Conservation (phyloP, 2,797 vertebrate species). For the Thaleichthys pacificus region DNA sequence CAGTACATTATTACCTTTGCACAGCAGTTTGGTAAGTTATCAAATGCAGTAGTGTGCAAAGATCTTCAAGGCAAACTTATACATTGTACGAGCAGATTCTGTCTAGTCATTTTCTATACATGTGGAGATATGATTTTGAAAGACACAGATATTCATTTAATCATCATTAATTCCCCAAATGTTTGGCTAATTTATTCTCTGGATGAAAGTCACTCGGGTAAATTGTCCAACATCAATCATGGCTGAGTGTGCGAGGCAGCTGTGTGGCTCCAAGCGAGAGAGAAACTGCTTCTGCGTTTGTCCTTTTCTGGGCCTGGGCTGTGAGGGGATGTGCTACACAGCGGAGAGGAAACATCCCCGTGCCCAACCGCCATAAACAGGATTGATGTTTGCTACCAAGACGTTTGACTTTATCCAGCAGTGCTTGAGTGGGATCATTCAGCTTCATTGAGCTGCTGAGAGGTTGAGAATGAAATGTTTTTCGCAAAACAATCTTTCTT, state of each 20-base stretch:
- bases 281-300: conserved; percentile 50
- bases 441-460: conserved; percentile 73
- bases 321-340: conserved; percentile 65
- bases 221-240: conserved; percentile 61
- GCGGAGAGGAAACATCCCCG: conserved; percentile 73
- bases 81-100: not conserved
- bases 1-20: too few relatives aligned
- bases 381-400: conserved; percentile 77
- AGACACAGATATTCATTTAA: conserved; percentile 7
- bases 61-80: too few relatives aligned
- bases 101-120: conserved; percentile 18
- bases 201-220: conserved; percentile 37
- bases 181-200: conserved; percentile 24
- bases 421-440: conserved; percentile 76
- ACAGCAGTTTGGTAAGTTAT: too few relatives aligned
- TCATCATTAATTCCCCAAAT: conserved; percentile 6
- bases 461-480: conserved; percentile 67
- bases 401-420: conserved; percentile 76
- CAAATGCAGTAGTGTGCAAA: too few relatives aligned
- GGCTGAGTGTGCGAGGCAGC: conserved; percentile 62
- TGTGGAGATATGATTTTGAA: not conserved
- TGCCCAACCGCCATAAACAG: conserved; percentile 74
- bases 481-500: conserved; percentile 37
- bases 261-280: conserved; percentile 56
- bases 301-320: conserved; percentile 59